Base-by-base conservation (phyloP, 2,113 vertebrate species). In the Eulemur macaco region DNA sequence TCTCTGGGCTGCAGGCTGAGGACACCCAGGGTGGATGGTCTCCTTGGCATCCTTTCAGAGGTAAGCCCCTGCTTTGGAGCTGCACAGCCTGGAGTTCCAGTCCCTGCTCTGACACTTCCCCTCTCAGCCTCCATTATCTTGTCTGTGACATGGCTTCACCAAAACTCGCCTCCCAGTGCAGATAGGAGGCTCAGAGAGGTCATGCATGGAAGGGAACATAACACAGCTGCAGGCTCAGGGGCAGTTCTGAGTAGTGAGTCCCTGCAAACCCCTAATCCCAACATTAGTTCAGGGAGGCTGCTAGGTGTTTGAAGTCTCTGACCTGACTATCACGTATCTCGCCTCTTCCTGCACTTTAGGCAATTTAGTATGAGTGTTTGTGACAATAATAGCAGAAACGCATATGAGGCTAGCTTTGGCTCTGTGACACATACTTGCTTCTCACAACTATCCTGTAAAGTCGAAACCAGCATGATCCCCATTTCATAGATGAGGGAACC, bases 401-500 rank as follows among this genome's bases (percentile, higher is more conserved):
- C 80, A 29, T 15, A 76, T 37, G 52, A 85, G 31, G 56, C 63
- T 88, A 54, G 21, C 90, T 85, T 94, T 91, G 13, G 17, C 29
- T 73, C 80, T 74, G 12, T 25, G 60, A 96, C 10, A 54, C n/a
- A n/a, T 8, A 7, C 71, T 73, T 76, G 21, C 29, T 77, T 47
- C 52, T 95, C 27, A 85, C 52, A 84, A 47, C 13, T 47, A 81
- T 14, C n/a, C 39, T 78, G 45, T 94, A 60, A 83, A 86, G 25
- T 23, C 89, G 82, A 93, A 77, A 86, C 11, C 25, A 87, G 52
- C 1, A 5, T 45, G 45, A 92, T 64, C 6, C 13, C 37, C 58
- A 71, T 90, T 94, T 87, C 71, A 54, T 20, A 82, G 86, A 78
- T 25, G 64, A 93, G 39, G 50, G 63, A 88, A 93, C 34, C 50